Evolutionary conservation across 2,797 vertebrate species (phyloP).

Genomic region (Bradypodion ventrale): DNA sequence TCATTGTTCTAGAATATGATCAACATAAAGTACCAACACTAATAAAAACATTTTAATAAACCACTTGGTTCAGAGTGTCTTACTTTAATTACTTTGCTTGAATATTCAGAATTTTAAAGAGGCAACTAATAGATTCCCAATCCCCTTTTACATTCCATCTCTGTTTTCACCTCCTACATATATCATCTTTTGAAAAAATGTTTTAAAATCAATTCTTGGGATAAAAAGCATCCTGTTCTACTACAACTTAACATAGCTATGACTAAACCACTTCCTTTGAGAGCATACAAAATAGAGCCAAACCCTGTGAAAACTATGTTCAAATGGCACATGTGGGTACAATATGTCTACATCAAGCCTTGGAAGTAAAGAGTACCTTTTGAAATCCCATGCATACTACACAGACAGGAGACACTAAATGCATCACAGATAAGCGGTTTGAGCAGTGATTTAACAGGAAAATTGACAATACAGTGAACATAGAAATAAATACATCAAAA

Average conservation of each 20-base stretch:
- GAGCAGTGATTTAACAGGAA: background rate
- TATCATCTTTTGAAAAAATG: background rate
- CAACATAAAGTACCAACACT: background rate
- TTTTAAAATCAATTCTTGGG: background rate
- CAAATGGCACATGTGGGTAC: conserved; percentile 30
- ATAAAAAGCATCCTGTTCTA: conserved; percentile 29
- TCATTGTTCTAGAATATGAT: too few relatives aligned
- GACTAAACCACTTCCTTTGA: conserved; percentile 28
- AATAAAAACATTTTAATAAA: background rate
- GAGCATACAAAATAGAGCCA: conserved; percentile 16
- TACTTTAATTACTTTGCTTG: background rate
- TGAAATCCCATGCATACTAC: background rate
- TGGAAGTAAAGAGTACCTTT: background rate
- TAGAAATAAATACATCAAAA: background rate
- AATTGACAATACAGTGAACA: background rate
- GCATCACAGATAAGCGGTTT: background rate
- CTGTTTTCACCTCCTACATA: background rate
- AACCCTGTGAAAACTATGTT: conserved; percentile 31
- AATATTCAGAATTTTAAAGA: background rate
- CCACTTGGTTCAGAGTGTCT: background rate
- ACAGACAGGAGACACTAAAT: background rate
- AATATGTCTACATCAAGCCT: conserved; percentile 18
- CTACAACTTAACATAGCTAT: conserved; percentile 18
- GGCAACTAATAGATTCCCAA: background rate
- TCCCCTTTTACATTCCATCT: background rate